phyloP scores from a whole-genome alignment of 2,113 vertebrate genomes.

The Neogobius melanostomus region DNA sequence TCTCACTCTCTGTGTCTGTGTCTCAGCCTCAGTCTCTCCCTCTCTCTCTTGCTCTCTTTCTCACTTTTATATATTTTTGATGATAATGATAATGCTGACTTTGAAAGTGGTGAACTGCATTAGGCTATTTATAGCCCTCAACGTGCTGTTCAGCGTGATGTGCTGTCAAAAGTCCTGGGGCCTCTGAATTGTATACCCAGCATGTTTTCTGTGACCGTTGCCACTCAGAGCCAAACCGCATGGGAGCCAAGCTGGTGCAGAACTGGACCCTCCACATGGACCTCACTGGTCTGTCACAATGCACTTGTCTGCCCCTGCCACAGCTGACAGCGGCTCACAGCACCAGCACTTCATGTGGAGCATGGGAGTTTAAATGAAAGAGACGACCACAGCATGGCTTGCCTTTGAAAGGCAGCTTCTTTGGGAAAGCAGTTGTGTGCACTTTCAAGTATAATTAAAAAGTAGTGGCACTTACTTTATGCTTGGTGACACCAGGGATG shows the following conservation, averaged over 20 bases:
- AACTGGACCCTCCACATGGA: slow-evolving; percentile 18
- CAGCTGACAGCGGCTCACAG: slow-evolving; percentile 53
- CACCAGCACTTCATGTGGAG: slow-evolving; percentile 15
- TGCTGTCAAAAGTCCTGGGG: slow-evolving; percentile 7
- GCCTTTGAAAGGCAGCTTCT: slow-evolving; percentile 1
- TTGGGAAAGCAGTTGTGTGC: not conserved
- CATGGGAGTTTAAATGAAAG: slow-evolving; percentile 12
- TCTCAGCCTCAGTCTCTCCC: no score
- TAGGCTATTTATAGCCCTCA: not conserved
- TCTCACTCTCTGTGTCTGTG: no score
- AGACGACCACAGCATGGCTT: not conserved
- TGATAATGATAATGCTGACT: not conserved
- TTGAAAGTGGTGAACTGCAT: not conserved
- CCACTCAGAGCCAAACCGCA: slow-evolving; percentile 35
- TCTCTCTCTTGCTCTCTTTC: no score
- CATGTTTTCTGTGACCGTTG: slow-evolving; percentile 16
- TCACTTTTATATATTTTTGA: no score
- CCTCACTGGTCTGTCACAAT: slow-evolving; percentile 40
- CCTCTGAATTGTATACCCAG: slow-evolving; percentile 28
- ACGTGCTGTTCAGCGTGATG: not conserved
- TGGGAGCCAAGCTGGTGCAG: slow-evolving; percentile 20
- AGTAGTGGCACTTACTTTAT: not conserved
- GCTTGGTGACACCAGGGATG: no score
- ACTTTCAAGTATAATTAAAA: not conserved
- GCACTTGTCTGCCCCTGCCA: slow-evolving; percentile 32